Percentiles rank a stretch among this genome's conserved stretches.
Conservation (phyloP, 2,888 invertebrate genomes). For the Heteropelma amictum region DNA sequence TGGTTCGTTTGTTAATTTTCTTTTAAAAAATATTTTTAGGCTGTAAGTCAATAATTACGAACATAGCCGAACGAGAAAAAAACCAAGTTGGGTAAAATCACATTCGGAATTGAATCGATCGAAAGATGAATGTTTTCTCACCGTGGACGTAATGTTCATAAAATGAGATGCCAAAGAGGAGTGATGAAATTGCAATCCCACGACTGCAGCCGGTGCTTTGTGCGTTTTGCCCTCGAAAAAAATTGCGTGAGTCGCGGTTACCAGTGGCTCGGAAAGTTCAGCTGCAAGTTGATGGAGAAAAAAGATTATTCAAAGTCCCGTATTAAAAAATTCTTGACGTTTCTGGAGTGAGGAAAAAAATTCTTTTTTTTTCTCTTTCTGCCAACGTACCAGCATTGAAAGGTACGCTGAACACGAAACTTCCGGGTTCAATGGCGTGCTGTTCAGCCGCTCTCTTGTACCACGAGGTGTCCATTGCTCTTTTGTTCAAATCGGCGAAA, state of each 20-base stretch:
- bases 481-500: constrained; percentile 88
- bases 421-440: constrained; percentile 90
- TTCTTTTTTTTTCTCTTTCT: background rate
- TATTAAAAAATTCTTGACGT: background rate
- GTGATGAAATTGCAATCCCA: constrained; percentile 93
- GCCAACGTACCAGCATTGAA: constrained; percentile 82
- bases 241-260: constrained; percentile 94
- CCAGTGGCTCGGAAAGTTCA: constrained; percentile 82
- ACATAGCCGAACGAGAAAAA: no score
- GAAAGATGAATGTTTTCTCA: constrained; percentile 78
- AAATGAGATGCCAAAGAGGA: constrained; percentile 90
- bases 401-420: constrained; percentile 94
- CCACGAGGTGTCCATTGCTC: constrained; percentile 94
- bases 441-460: constrained; percentile 95
- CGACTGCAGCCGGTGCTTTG: constrained; percentile 93
- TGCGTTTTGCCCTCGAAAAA: constrained; percentile 91
- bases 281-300: constrained; percentile 65
- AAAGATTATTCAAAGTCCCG: background rate
- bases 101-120: no score
- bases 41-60: no score
- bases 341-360: background rate
- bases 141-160: constrained; percentile 92
- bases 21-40: no score
- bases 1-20: no score
- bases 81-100: no score